Percentiles rank a stretch among this genome's conserved stretches.
Evolutionary conservation across 2,113 vertebrate species (phyloP).

Genomic region (Hyaena hyaena): DNA sequence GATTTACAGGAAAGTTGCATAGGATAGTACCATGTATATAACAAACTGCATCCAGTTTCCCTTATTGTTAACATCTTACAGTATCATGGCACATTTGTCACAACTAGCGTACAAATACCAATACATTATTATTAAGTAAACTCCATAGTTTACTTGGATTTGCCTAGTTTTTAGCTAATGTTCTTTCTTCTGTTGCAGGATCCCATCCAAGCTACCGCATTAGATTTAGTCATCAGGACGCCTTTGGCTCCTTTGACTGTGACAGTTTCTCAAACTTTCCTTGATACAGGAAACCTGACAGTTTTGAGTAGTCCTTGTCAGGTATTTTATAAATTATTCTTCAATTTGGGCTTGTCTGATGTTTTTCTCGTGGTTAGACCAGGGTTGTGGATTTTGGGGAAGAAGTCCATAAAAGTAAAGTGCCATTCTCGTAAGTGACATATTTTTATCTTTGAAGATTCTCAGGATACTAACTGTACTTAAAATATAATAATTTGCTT

Average conservation of each 20-base stretch:
- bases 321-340: conserved; percentile 6
- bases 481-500: conserved; percentile 32
- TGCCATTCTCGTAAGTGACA: conserved; percentile 71
- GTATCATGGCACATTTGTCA: neutral
- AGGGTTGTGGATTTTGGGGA: neutral
- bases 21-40: neutral
- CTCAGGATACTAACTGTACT: neutral
- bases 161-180: neutral
- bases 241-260: neutral
- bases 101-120: neutral
- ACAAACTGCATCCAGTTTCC: neutral
- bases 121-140: neutral
- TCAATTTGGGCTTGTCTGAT: neutral
- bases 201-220: neutral
- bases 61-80: neutral
- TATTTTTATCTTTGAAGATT: conserved; percentile 55
- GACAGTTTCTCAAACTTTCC: neutral
- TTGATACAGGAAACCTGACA: neutral
- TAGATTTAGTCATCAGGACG: neutral
- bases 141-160: neutral
- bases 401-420: neutral
- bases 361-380: neutral
- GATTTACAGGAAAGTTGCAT: conserved; percentile 2
- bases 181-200: neutral
- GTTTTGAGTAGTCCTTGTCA: neutral